Evolutionary conservation across 2,888 invertebrate species (phyloP).

Genomic region (Hyles lineata): DNA sequence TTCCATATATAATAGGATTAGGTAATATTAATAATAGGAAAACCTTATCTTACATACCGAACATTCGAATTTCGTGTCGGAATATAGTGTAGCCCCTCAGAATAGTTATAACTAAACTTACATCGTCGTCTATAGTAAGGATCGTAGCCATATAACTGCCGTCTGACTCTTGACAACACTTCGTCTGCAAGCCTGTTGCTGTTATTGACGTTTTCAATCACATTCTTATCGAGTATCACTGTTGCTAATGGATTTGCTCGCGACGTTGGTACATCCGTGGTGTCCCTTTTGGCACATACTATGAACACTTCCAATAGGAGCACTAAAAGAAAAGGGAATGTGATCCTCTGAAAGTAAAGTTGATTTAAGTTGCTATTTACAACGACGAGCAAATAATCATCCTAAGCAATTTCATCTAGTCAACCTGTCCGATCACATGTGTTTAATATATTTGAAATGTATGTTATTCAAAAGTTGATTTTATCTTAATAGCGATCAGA

Average conservation of each 20-base stretch:
- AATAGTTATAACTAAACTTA: background rate
- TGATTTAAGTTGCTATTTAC: no score
- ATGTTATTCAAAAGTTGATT: background rate
- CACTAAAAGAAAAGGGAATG: conserved; percentile 38
- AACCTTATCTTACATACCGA: no score
- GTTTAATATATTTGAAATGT: background rate
- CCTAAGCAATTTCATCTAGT: background rate
- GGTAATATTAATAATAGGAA: no score
- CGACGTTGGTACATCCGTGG: conserved; percentile 37
- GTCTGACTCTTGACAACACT: conserved; percentile 52
- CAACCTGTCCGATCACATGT: background rate
- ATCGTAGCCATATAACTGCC: conserved; percentile 52
- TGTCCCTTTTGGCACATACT: conserved; percentile 34
- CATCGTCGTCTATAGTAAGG: conserved; percentile 43
- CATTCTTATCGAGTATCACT: conserved; percentile 51
- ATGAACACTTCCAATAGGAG: conserved; percentile 42
- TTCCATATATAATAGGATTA: no score
- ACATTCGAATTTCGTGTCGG: no score
- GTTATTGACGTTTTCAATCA: conserved; percentile 43
- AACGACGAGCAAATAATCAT: background rate
- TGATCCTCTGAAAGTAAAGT: conserved; percentile 43
- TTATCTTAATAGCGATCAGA: background rate
- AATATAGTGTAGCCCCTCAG: no score
- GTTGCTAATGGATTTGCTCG: conserved; percentile 51
- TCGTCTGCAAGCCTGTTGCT: conserved; percentile 41